Evolutionary conservation across 2,797 vertebrate genomes (phyloP).

Genomic region (Brachyrhaphis roseni): DNA sequence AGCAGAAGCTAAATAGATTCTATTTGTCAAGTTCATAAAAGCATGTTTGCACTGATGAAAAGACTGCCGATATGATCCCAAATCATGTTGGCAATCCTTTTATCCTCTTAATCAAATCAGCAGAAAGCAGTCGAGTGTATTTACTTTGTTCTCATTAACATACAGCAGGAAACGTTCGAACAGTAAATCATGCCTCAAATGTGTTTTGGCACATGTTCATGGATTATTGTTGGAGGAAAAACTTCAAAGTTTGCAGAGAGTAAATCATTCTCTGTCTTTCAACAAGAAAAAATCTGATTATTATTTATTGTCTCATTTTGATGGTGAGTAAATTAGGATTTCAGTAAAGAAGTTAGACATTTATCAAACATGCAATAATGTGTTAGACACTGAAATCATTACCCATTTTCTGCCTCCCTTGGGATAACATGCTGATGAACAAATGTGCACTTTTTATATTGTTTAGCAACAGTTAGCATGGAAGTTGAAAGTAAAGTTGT

Average conservation of each 20-base stretch:
- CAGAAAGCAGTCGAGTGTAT: conserved; percentile 18
- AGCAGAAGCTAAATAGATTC: conserved; percentile 13
- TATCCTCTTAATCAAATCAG: conserved; percentile 31
- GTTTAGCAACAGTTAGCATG: conserved; percentile 22
- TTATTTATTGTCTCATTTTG: conserved; percentile 9
- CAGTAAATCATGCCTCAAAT: conserved; percentile 28
- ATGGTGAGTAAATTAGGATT: conserved; percentile 1
- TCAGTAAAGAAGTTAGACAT: background rate
- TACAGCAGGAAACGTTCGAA: conserved; percentile 22
- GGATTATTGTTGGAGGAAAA: background rate
- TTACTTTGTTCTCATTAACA: conserved; percentile 25
- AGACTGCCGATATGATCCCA: conserved; percentile 2
- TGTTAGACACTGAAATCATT: conserved; percentile 14
- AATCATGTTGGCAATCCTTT: conserved; percentile 10
- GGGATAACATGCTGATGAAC: conserved; percentile 40
- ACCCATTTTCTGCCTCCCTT: conserved; percentile 44
- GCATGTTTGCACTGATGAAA: conserved; percentile 11
- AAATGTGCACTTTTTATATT: conserved; percentile 24
- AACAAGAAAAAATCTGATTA: conserved; percentile 6
- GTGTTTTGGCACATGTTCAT: conserved; percentile 41
- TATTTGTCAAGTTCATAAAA: conserved; percentile 18
- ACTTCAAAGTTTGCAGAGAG: conserved; percentile 39
- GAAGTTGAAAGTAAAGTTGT: conserved; percentile 38
- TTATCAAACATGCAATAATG: conserved; percentile 5
- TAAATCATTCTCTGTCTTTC: conserved; percentile 30